A percentile compares a stretch with the other conserved stretches of the same genome.
phyloP scores from a whole-genome alignment of 2,888 invertebrate species.

The Ophraella communa region DNA sequence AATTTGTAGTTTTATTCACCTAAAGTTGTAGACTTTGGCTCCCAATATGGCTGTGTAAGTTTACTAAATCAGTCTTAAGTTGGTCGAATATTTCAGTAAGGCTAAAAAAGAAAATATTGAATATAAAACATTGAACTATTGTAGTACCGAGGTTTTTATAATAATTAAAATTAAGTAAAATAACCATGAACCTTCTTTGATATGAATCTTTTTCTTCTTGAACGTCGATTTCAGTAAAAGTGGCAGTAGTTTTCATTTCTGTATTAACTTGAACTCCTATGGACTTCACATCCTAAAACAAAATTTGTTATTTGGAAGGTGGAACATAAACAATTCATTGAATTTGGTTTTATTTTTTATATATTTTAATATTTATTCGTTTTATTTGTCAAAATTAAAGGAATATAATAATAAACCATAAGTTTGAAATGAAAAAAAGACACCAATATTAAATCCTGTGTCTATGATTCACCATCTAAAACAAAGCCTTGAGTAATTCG shows the following conservation, averaged over 20 bases:
- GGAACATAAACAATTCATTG: constrained; percentile 5
- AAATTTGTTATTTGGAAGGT: not conserved
- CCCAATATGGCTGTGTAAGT: constrained; percentile 55
- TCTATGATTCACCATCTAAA: too few species aligned
- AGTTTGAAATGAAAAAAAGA: too few species aligned
- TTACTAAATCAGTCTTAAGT: constrained; percentile 54
- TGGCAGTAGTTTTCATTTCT: constrained; percentile 45
- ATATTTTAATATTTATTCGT: too few species aligned
- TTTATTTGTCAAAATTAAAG: too few species aligned
- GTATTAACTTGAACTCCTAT: constrained; percentile 50
- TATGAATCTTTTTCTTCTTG: constrained; percentile 37
- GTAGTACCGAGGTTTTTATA: not conserved
- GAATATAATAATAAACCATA: too few species aligned
- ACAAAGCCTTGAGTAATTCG: too few species aligned
- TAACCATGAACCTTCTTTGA: constrained; percentile 46
- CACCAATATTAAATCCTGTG: too few species aligned
- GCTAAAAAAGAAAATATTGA: constrained; percentile 45
- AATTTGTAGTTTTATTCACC: constrained; percentile 14
- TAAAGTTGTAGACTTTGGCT: constrained; percentile 44
- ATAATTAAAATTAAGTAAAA: not conserved
- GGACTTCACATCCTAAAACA: constrained; percentile 48
- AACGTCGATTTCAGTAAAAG: constrained; percentile 43
- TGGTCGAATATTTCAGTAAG: constrained; percentile 55
- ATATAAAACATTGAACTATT: not conserved
- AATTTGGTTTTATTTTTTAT: too few species aligned